These are phyloP conservation scores for Augochlora pura DNA, from an alignment of 1,140 invertebrate genomes.

Conservation along the genomic window DNA sequence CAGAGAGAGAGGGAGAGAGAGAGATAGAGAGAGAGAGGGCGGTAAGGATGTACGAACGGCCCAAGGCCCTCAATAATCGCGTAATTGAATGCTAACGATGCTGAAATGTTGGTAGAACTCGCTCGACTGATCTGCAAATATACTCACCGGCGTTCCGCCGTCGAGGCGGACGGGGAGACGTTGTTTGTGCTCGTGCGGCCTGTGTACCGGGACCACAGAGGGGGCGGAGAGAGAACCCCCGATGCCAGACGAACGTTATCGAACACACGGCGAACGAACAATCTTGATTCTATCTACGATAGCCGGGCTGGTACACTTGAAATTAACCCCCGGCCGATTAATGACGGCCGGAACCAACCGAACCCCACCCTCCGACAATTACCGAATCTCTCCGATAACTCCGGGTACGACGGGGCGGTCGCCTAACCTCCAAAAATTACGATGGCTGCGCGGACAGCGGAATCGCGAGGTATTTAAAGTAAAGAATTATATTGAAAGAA, in stretches of 20 bases:
- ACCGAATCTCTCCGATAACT: not conserved
- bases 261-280: slow-evolving; percentile 51
- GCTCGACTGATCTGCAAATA: slow-evolving; percentile 68
- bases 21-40: too few relatives aligned
- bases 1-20: not conserved
- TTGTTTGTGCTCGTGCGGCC: slow-evolving; percentile 57
- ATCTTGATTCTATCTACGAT: slow-evolving; percentile 32
- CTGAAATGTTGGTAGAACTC: slow-evolving; percentile 67
- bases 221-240: slow-evolving; percentile 7
- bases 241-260: slow-evolving; percentile 51
- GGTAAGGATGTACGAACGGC: slow-evolving; percentile 22
- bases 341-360: not conserved
- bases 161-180: slow-evolving; percentile 9
- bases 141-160: slow-evolving; percentile 59
- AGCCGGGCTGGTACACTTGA: slow-evolving; percentile 11
- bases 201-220: slow-evolving; percentile 34
- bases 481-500: too few relatives aligned
- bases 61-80: slow-evolving; percentile 64
- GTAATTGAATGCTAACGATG: slow-evolving; percentile 71
- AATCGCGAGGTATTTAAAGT: too few relatives aligned
- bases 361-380: slow-evolving; percentile 33
- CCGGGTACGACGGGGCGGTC: too few relatives aligned
- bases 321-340: slow-evolving; percentile 39
- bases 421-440: too few relatives aligned
- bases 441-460: too few relatives aligned